Base-by-base conservation (phyloP, 2,797 vertebrate species). In the Odontamblyopus rebecca region DNA sequence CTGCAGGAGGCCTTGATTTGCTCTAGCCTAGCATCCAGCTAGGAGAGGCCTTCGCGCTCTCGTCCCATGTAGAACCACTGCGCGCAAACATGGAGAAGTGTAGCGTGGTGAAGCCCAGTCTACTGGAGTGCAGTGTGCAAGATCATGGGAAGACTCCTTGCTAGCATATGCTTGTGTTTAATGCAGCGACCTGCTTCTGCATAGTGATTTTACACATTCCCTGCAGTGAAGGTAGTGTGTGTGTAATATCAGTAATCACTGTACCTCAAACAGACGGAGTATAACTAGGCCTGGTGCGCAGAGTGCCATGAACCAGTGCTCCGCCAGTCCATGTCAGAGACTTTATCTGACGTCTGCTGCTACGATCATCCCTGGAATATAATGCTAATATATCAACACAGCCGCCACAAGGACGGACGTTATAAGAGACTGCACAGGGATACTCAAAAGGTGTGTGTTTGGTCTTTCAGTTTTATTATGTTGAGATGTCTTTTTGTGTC, bases 101-200 rank as follows among this genome's bases (percentile, higher is more conserved):
- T 93, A 92, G 89, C 92, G 89, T 92, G 87, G 67, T 85, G 87
- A 93, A 92, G 91, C 92, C 92, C 90, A 93, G 85, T 93, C 90
- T 94, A 87, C 85, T 92, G 92, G 74, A 93, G 88, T 77, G 86
- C 89, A 89, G 77, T 93, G 92, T 90, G 91, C 90, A 92, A 91
- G 91, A 93, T 93, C 91, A 90, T 90, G 85, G 89, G 77, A 93
- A 94, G 92, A 89, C 91, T 92, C 84, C 91, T 92, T 89, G 84
- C 88, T 91, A 91, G 86, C 92, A 92, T 92, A 92, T 92, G 92
- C 90, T 90, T 92, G 91, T 91, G 92, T 90, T 93, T 92, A 92
- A 92, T 91, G 91, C 91, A 89, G 88, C 91, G 89, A 94, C 91
- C 92, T 93, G 92, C 90, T 93, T 94, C 91, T 92, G 90, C 93